Base-by-base conservation (phyloP, 2,113 vertebrate species). In the Lepus europaeus region DNA sequence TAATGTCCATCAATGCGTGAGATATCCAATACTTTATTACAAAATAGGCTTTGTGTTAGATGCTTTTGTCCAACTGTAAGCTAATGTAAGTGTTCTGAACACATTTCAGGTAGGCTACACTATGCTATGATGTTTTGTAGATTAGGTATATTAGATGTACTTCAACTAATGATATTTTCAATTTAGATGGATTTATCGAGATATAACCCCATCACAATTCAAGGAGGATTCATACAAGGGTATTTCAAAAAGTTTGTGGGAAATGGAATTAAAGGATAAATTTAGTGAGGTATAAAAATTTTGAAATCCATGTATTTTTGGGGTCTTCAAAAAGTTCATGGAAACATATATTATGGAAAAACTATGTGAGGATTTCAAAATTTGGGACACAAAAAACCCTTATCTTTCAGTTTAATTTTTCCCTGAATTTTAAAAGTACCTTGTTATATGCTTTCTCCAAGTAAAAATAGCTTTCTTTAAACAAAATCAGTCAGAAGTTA, bases 401-500 rank as follows among this genome's bases (percentile, higher is more conserved):
- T 45, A 45, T 45, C 39, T 45, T 45, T 45, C 39, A 45, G 39
- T 45, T 45, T 45, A 45, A 45, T 45, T 45, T 45, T 45, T 45
- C 39, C 39, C 39, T 6, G 39, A 45, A 45, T 45, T 45, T 45
- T 45, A 45, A 45, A 45, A 45, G 39, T 45, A 45, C 39, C 39
- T 45, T 45, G 39, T 4, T 14, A 16, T 33, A 91, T 45, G 17
- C n/a, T 90, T 87, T 92, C 27, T 83, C 59, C 83, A 79, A 89
- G 74, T 45, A 36, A 12, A 92, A 87, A 79, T 31, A 36, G 5
- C 17, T 79, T 81, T 92, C 45, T 87, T 59, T 74, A 79, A 90
- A 83, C 45, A 87, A 94, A 92, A 74, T 36, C 33, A 96, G 14
- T 12, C 76, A 79, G 22, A 92, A 95, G 36, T 84, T 31, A 74